phyloP scores from a whole-genome alignment of 2,888 invertebrate genomes.

The Andrena trimmerana region DNA sequence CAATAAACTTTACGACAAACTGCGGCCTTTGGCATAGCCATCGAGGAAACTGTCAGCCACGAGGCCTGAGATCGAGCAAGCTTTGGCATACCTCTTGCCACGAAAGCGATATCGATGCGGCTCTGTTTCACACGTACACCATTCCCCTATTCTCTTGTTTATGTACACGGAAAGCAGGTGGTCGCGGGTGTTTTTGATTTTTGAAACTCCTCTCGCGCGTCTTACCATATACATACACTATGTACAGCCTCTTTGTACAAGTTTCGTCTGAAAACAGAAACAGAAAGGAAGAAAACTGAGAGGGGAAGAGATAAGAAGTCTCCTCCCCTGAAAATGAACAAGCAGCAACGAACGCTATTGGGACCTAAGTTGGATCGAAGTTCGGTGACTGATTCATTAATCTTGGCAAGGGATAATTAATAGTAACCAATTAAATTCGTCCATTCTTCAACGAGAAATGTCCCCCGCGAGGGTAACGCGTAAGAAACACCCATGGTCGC shows the following conservation, averaged over 20 bases:
- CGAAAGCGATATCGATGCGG: not conserved
- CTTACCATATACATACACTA: slow-evolving; percentile 53
- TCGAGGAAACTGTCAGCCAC: slow-evolving; percentile 9
- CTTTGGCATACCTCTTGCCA: not conserved
- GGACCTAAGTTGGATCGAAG: too few species aligned
- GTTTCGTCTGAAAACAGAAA: not conserved
- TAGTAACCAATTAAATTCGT: too few species aligned
- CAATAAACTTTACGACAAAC: not conserved
- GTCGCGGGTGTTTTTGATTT: slow-evolving; percentile 28
- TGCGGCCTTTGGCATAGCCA: not conserved
- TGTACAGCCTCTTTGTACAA: slow-evolving; percentile 64
- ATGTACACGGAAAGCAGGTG: slow-evolving; percentile 54
- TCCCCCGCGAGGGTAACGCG: too few species aligned
- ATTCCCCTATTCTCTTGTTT: not conserved
- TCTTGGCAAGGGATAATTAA: too few species aligned
- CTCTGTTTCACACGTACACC: not conserved
- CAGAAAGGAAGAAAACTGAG: not conserved
- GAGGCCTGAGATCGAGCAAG: not conserved
- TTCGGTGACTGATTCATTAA: too few species aligned
- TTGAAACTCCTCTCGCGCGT: slow-evolving; percentile 5
- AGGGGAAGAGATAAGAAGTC: not conserved
- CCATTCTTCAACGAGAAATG: too few species aligned
- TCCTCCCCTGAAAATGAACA: too few species aligned
- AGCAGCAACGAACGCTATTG: too few species aligned
- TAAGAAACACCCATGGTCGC: not conserved